These are phyloP conservation scores for Champsocephalus gunnari DNA, from an alignment of 2,797 vertebrate species.

Conservation along the genomic window DNA sequence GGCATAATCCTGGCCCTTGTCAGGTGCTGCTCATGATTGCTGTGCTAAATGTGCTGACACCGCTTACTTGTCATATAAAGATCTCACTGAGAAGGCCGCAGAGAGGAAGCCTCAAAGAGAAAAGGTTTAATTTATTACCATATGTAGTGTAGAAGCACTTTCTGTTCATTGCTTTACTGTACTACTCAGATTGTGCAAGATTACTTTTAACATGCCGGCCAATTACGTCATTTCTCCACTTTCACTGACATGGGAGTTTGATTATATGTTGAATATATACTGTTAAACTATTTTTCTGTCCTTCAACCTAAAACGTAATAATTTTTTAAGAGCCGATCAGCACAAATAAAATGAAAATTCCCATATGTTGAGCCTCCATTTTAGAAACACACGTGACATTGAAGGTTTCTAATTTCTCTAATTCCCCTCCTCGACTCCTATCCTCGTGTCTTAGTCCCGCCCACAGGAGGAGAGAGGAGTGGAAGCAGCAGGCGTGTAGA, in stretches of 20 bases:
- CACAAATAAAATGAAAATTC: neutral
- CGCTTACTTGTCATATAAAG: conserved; percentile 19
- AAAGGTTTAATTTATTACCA: conserved; percentile 37
- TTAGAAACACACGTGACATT: conserved; percentile 1
- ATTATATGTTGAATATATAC: neutral
- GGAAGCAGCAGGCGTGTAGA: too few species aligned
- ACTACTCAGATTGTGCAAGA: conserved; percentile 19
- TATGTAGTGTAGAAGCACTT: conserved; percentile 25
- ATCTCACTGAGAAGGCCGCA: conserved; percentile 33
- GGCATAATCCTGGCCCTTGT: conserved; percentile 49
- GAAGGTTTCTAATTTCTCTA: neutral
- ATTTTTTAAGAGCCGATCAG: neutral
- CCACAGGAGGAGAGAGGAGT: too few species aligned
- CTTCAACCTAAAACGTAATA: neutral
- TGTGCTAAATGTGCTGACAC: conserved; percentile 47
- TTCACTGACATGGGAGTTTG: conserved; percentile 2
- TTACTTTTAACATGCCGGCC: conserved; percentile 16
- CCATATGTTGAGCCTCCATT: neutral
- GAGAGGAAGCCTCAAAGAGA: conserved; percentile 39
- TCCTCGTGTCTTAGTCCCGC: too few species aligned
- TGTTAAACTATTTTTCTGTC: neutral
- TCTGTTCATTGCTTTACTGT: conserved; percentile 44
- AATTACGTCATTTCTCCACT: neutral
- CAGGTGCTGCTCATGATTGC: conserved; percentile 44
- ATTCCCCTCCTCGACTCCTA: too few species aligned